A percentile compares a stretch with the other conserved stretches of the same genome.
phyloP scores from a whole-genome alignment of 23 tunicate genomes.

The Ascidia mentula region DNA sequence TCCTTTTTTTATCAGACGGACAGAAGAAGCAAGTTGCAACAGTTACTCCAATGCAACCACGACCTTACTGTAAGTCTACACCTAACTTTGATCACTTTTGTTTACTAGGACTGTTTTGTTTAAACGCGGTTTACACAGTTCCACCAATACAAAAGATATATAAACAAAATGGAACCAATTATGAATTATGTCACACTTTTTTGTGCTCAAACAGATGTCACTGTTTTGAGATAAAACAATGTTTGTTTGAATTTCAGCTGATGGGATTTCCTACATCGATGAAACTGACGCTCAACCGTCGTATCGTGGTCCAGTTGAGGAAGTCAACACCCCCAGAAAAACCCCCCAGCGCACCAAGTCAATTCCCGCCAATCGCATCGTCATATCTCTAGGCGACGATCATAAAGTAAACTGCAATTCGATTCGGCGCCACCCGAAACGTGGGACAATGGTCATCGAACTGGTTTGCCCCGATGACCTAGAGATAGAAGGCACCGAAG shows the following conservation, averaged over 20 bases:
- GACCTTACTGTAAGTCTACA: too few relatives aligned
- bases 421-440: constrained; percentile 3
- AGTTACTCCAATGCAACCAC: background rate
- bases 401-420: constrained; percentile 6
- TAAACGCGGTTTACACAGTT: too few relatives aligned
- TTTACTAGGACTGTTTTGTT: too few relatives aligned
- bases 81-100: too few relatives aligned
- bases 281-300: background rate
- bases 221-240: too few relatives aligned
- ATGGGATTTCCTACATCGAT: background rate
- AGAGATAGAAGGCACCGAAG: background rate
- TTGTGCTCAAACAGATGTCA: too few relatives aligned
- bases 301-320: background rate
- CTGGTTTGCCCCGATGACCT: constrained; percentile 2
- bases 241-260: background rate
- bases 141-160: too few relatives aligned
- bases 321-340: background rate
- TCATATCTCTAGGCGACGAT: background rate
- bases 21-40: background rate
- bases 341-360: constrained; percentile 34
- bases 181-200: too few relatives aligned
- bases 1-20: background rate
- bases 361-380: background rate
- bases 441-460: constrained; percentile 10
- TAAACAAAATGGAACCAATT: too few relatives aligned